Percentiles rank a stretch among this genome's conserved stretches.
phyloP scores from a whole-genome alignment of 2,888 invertebrate species.

The Pyrgus malvae region DNA sequence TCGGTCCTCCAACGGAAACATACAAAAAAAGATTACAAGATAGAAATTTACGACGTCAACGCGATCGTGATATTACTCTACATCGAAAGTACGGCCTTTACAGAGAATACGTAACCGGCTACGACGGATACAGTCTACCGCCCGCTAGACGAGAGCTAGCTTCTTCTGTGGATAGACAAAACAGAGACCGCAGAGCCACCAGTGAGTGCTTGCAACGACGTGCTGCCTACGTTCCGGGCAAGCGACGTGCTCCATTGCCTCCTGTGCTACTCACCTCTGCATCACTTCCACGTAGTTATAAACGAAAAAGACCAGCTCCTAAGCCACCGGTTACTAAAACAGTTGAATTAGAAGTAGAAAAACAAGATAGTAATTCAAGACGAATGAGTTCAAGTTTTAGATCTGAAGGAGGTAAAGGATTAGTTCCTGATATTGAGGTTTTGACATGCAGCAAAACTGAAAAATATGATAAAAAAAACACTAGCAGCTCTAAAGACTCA shows the following conservation, averaged over 20 bases:
- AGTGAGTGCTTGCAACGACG: conserved; percentile 84
- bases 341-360: conserved; percentile 43
- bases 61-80: conserved; percentile 83
- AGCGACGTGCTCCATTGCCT: conserved; percentile 87
- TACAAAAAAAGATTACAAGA: conserved; percentile 83
- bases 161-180: conserved; percentile 41
- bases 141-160: conserved; percentile 43
- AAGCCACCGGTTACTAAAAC: conserved; percentile 65
- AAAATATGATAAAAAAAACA: conserved; percentile 54
- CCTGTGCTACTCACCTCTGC: conserved; percentile 69
- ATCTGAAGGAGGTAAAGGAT: conserved; percentile 13
- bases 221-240: conserved; percentile 88
- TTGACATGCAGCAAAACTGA: conserved; percentile 39
- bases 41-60: conserved; percentile 79
- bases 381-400: conserved; percentile 47
- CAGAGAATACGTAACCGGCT: conserved; percentile 49
- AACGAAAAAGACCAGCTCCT: conserved; percentile 79
- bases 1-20: conserved; percentile 83
- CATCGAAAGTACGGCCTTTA: conserved; percentile 84
- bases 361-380: conserved; percentile 21
- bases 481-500: conserved; percentile 44
- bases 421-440: conserved; percentile 25
- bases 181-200: conserved; percentile 79
- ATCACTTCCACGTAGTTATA: conserved; percentile 57
- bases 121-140: conserved; percentile 68